Evolutionary conservation across 2,888 invertebrate genomes (phyloP), one percentile per base, ranked within the genome.

Genomic region (Cephus runcator): DNA sequence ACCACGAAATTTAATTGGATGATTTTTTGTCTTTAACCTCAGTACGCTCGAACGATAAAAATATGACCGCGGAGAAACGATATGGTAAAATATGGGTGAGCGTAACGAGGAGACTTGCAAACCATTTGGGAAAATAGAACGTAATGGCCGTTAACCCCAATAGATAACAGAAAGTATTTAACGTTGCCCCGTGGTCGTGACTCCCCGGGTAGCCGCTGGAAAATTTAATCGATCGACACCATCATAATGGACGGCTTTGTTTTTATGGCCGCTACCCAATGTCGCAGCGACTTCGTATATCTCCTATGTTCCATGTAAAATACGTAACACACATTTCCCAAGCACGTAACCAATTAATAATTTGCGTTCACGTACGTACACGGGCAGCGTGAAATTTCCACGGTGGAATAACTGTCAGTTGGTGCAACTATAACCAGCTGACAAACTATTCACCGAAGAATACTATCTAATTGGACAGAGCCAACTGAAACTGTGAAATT

Each of bases 41-140:
- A 23, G 9, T 23, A 9, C 23, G 56, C 56, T 56, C 23, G 56
- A 23, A 2, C 23, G 71, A 71, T 31, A 71, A 31, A 71, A 34
- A 71, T 6, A 34, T 71, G 33, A 34, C 71, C 4, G 33, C 71
- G 6, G 71, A 12, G 30, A 33, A 34, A 31, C 33, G 6, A 33
- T 34, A 34, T 71, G 71, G 33, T 30, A 34, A 34, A 31, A 34
- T 34, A 71, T 71, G 71, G 33, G 31, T 31, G 71, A 71, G 31
- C 31, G 71, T 40, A 34, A n/a, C 69, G 30, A 73, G 34, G 30
- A 34, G 36, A 12, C 11, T 34, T 36, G 33, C 36, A n/a, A 82
- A 83, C 40, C 83, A 85, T 77, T 84, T 85, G 34, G 85, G 85
- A 81, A 76, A 84, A 80, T 76, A n/a, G 56, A 68, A 75, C 81